Percentiles rank a stretch among this genome's conserved stretches.
These are phyloP conservation scores for Brachionus asplanchnoidis DNA, from an alignment of 1,140 invertebrate species.

Conservation along the genomic window DNA sequence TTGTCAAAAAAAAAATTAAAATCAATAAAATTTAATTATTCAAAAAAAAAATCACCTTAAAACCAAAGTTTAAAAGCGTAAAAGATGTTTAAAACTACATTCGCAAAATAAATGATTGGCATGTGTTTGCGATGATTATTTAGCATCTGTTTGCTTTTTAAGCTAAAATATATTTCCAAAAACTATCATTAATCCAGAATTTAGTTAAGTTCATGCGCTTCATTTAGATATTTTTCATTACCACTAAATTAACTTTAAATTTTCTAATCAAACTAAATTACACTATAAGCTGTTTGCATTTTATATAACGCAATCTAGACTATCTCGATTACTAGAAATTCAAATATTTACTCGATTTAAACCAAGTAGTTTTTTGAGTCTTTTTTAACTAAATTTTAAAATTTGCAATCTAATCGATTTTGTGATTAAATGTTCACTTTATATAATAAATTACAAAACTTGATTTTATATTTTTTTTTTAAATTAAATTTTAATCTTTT, in stretches of 20 bases:
- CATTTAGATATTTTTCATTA: not conserved
- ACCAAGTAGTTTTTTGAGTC: not conserved
- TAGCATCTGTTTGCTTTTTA: not conserved
- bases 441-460: not conserved
- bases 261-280: not conserved
- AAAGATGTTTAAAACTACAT: not conserved
- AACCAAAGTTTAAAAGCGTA: not conserved
- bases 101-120: not conserved
- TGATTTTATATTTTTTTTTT: too few relatives aligned
- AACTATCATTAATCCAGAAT: not conserved
- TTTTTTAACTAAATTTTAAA: not conserved
- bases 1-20: not conserved
- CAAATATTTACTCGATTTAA: not conserved
- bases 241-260: not conserved
- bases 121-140: not conserved
- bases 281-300: not conserved
- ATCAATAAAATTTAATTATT: not conserved
- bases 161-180: not conserved
- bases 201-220: not conserved
- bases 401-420: not conserved
- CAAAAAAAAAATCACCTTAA: not conserved
- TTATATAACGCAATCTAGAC: not conserved
- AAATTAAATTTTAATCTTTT: too few relatives aligned
- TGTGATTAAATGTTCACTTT: not conserved
- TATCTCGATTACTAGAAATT: not conserved